Percentiles rank a stretch among this genome's conserved stretches.
These are phyloP conservation scores for Synergus umbraculus DNA, from an alignment of 2,888 invertebrate genomes.

Conservation along the genomic window DNA sequence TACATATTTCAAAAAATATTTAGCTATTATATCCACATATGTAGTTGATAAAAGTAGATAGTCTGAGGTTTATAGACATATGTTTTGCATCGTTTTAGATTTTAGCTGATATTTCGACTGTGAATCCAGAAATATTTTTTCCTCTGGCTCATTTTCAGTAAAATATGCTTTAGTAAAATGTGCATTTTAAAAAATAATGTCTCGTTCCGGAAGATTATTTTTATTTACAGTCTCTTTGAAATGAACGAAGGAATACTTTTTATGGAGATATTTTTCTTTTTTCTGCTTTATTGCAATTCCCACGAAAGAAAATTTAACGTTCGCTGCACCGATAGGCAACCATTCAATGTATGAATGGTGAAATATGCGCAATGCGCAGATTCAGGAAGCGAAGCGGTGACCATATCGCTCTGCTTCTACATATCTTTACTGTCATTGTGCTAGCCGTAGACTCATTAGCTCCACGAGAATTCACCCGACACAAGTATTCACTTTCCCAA, in stretches of 20 bases:
- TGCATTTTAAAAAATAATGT: background rate
- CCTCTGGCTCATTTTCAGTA: no score
- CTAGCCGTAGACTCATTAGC: slow-evolving; percentile 9
- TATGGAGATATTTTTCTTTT: background rate
- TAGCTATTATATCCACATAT: no score
- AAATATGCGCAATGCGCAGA: slow-evolving; percentile 54
- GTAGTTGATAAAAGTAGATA: no score
- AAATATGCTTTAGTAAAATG: background rate
- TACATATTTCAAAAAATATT: no score
- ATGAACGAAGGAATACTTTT: slow-evolving; percentile 18
- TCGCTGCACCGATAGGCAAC: slow-evolving; percentile 52
- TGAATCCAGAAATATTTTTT: background rate
- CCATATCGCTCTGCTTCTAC: slow-evolving; percentile 50
- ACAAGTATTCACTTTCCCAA: slow-evolving; percentile 29
- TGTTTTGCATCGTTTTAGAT: background rate
- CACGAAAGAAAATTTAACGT: slow-evolving; percentile 52
- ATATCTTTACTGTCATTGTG: slow-evolving; percentile 30
- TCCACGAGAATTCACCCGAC: slow-evolving; percentile 29
- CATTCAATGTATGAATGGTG: slow-evolving; percentile 56
- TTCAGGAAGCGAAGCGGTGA: slow-evolving; percentile 52
- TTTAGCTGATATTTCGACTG: background rate
- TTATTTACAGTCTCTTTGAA: background rate
- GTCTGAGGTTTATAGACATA: no score
- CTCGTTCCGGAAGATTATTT: background rate
- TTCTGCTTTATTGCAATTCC: slow-evolving; percentile 40